Percentiles rank a stretch among this genome's conserved stretches.
These are phyloP conservation scores for Cepaea nemoralis DNA, from an alignment of 1,140 invertebrate species.

Conservation along the genomic window DNA sequence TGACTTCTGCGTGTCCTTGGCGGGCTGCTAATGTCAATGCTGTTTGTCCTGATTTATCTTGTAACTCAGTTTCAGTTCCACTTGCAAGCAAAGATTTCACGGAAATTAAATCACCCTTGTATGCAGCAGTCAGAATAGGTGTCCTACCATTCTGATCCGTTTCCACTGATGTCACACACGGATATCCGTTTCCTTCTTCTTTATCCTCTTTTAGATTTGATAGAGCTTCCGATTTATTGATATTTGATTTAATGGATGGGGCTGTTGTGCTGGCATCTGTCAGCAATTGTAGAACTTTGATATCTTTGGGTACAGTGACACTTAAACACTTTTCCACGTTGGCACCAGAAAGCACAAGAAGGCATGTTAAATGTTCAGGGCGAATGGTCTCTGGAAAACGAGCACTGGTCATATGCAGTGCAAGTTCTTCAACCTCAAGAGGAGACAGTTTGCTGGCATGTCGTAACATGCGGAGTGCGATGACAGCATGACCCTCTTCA, in stretches of 20 bases:
- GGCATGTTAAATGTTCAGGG: conserved; percentile 72
- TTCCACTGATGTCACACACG: conserved; percentile 46
- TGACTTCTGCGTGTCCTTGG: conserved; percentile 74
- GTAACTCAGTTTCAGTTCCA: conserved; percentile 86
- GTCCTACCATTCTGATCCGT: conserved; percentile 77
- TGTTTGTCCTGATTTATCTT: conserved; percentile 85
- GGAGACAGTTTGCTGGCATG: conserved; percentile 74
- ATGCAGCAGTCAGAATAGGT: conserved; percentile 80
- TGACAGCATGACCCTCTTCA: conserved; percentile 87
- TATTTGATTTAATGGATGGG: conserved; percentile 52
- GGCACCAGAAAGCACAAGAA: conserved; percentile 64
- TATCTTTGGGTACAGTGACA: conserved; percentile 65
- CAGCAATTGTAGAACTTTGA: conserved; percentile 66
- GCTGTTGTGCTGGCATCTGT: conserved; percentile 66
- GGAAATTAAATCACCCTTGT: conserved; percentile 84
- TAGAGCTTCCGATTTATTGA: conserved; percentile 45
- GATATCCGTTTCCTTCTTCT: background rate
- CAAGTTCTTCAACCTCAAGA: conserved; percentile 75
- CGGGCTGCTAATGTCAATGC: conserved; percentile 83
- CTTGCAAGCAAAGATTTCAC: conserved; percentile 82
- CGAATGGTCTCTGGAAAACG: conserved; percentile 69
- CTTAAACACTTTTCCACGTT: conserved; percentile 64
- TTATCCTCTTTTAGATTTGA: background rate
- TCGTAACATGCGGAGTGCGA: conserved; percentile 86
- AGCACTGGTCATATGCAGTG: conserved; percentile 74